Conservation (phyloP, 2,888 invertebrate species). For the Apodemia zela region DNA sequence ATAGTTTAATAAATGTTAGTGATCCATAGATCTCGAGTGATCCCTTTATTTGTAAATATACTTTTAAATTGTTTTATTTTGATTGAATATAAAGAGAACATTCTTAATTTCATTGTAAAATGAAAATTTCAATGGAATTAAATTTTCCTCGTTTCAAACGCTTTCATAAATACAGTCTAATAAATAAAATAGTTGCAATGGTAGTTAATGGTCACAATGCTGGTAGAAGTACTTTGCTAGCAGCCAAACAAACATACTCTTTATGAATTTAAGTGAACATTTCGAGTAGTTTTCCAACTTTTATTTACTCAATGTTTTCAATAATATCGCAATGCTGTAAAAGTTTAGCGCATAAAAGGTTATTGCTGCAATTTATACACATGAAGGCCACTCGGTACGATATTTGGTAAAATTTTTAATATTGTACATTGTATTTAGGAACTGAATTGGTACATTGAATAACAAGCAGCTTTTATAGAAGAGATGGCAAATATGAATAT, state of each 20-base stretch:
- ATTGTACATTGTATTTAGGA: background rate
- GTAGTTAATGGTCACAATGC: background rate
- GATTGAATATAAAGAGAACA: too few relatives aligned
- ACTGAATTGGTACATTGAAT: background rate
- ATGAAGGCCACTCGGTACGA: background rate
- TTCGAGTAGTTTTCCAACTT: constrained; percentile 2
- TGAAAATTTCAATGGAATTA: too few relatives aligned
- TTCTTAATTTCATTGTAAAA: too few relatives aligned
- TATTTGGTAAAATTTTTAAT: background rate
- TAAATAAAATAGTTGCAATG: too few relatives aligned
- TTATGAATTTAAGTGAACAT: constrained; percentile 7
- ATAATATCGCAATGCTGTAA: constrained; percentile 3
- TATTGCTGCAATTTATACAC: constrained; percentile 16
- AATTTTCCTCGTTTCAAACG: too few relatives aligned
- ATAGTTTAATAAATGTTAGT: too few relatives aligned
- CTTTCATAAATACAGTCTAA: too few relatives aligned
- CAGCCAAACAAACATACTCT: constrained; percentile 4
- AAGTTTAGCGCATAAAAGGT: constrained; percentile 12
- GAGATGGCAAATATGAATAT: too few relatives aligned
- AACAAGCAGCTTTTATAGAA: too few relatives aligned
- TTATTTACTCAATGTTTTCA: constrained; percentile 10
- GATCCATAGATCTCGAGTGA: too few relatives aligned
- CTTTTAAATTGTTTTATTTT: too few relatives aligned
- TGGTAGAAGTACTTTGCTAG: background rate
- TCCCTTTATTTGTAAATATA: too few relatives aligned